These are phyloP conservation scores for Scortum barcoo DNA, from an alignment of 2,113 vertebrate genomes.

Conservation along the genomic window DNA sequence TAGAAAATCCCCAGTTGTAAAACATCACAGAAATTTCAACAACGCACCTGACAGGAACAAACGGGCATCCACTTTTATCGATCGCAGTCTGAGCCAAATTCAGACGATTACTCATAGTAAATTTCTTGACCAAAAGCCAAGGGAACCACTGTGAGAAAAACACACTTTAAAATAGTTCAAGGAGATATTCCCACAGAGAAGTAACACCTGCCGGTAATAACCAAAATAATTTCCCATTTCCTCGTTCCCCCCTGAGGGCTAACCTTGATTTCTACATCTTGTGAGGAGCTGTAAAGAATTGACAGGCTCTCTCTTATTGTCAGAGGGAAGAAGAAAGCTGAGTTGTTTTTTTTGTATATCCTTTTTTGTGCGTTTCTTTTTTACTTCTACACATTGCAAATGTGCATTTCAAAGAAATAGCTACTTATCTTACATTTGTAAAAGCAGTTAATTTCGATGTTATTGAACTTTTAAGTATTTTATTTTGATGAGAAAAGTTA, in stretches of 20 bases:
- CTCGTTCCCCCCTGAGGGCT: constrained; percentile 28
- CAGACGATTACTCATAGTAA: background rate
- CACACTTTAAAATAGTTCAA: constrained; percentile 57
- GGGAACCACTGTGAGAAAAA: constrained; percentile 20
- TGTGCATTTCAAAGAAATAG: background rate
- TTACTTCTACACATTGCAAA: background rate
- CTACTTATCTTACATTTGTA: background rate
- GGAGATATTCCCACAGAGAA: constrained; percentile 61
- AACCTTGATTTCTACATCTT: constrained; percentile 71
- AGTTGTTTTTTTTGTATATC: background rate
- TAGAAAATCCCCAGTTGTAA: background rate
- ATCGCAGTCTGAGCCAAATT: constrained; percentile 3
- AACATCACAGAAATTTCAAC: background rate
- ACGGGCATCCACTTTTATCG: background rate
- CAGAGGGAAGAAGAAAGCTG: constrained; percentile 26
- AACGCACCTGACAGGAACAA: background rate
- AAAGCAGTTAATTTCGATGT: background rate
- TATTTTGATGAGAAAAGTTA: background rate
- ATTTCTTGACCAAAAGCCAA: constrained; percentile 38
- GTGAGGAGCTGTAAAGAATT: constrained; percentile 49
- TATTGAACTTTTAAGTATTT: background rate
- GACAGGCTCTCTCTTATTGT: constrained; percentile 32
- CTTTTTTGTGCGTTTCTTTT: background rate
- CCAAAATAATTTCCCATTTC: constrained; percentile 67
- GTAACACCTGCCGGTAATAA: constrained; percentile 59